A percentile compares a stretch with the other conserved stretches of the same genome.
phyloP scores from a whole-genome alignment of 2,888 invertebrate species.

The Dorcus parallelipipedus region DNA sequence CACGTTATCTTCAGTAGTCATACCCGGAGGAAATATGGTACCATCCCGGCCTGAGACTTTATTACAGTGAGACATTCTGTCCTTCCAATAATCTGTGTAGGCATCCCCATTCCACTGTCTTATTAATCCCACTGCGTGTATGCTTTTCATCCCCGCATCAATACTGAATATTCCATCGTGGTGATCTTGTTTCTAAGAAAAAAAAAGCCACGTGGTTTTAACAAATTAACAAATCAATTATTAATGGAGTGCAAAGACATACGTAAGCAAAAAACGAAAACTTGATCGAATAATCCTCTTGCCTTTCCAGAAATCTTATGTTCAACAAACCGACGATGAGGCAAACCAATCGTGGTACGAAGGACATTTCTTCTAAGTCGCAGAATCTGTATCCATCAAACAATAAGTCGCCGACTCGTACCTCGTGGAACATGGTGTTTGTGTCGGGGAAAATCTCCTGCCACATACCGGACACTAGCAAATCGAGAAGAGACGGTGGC shows the following conservation, averaged over 20 bases:
- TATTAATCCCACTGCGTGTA: background rate
- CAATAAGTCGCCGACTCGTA: constrained; percentile 11
- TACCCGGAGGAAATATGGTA: constrained; percentile 4
- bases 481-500: too few species aligned
- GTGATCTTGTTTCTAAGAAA: background rate
- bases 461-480: constrained; percentile 1
- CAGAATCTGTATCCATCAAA: constrained; percentile 14
- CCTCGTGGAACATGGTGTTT: constrained; percentile 10
- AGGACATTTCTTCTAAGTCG: background rate
- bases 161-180: constrained; percentile 2
- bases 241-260: background rate
- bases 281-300: constrained; percentile 1
- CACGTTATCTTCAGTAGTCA: background rate
- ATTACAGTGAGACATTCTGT: background rate
- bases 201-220: background rate
- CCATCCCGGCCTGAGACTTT: constrained; percentile 5
- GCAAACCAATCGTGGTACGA: background rate
- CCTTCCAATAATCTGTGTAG: constrained; percentile 1
- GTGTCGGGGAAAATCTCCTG: constrained; percentile 9
- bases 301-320: background rate
- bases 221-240: background rate
- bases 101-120: constrained; percentile 1
- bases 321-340: background rate
- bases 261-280: constrained; percentile 6
- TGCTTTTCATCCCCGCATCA: background rate